These are phyloP conservation scores for Trichacis sp. DNA, from an alignment of 2,888 invertebrate species.

Conservation along the genomic window DNA sequence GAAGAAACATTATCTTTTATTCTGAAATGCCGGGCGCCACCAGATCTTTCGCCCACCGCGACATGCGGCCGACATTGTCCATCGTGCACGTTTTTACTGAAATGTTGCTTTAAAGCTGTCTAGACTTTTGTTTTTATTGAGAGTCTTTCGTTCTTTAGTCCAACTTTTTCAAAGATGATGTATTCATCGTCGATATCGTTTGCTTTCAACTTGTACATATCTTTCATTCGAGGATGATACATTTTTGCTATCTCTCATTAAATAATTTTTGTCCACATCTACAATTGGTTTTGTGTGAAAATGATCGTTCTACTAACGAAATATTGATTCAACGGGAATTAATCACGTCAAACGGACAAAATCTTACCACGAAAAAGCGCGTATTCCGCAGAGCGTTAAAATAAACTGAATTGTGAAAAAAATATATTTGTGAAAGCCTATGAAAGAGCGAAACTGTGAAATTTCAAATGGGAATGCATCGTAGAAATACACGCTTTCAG, in stretches of 20 bases:
- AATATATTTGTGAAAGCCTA: too few relatives aligned
- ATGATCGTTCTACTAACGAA: neutral
- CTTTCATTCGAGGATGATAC: neutral
- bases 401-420: too few relatives aligned
- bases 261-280: too few relatives aligned
- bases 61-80: slow-evolving; percentile 67
- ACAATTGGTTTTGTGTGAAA: too few relatives aligned
- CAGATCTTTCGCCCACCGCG: slow-evolving; percentile 69
- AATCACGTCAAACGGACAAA: slow-evolving; percentile 32
- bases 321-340: slow-evolving; percentile 10
- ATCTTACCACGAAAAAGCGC: slow-evolving; percentile 25
- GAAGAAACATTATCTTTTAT: slow-evolving; percentile 36
- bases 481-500: too few relatives aligned
- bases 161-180: slow-evolving; percentile 6
- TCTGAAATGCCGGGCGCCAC: slow-evolving; percentile 63
- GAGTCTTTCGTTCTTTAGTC: slow-evolving; percentile 19
- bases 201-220: neutral
- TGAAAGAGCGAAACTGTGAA: too few relatives aligned
- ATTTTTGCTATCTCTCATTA: neutral
- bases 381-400: slow-evolving; percentile 20
- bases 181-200: neutral
- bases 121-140: slow-evolving; percentile 18
- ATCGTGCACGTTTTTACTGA: slow-evolving; percentile 48
- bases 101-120: slow-evolving; percentile 34
- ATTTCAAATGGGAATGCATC: too few relatives aligned